A percentile compares a stretch with the other conserved stretches of the same genome.
phyloP scores from a whole-genome alignment of 2,113 vertebrate genomes.

The Pedionomus torquatus region DNA sequence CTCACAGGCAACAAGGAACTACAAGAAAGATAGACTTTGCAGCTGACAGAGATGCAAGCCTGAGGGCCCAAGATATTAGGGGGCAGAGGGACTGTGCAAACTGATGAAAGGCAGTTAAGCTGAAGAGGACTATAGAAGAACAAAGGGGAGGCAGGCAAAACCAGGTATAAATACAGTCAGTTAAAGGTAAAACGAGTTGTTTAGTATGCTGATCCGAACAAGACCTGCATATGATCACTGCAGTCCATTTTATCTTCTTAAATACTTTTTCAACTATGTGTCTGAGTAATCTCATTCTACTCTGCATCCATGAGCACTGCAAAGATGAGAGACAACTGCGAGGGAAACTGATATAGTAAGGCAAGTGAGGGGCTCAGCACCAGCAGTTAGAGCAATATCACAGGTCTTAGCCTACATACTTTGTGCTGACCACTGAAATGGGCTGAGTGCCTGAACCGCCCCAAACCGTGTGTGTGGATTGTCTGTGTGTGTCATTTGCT shows the following conservation, averaged over 20 bases:
- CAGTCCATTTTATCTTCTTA: not conserved
- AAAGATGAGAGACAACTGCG: not conserved
- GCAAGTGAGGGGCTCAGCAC: accelerated
- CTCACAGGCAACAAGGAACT: not conserved
- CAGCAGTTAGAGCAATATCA: not conserved
- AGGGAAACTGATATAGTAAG: not conserved
- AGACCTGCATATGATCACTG: not conserved
- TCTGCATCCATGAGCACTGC: not conserved
- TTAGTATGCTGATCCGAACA: not conserved
- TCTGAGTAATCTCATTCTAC: not conserved
- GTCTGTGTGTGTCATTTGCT: not conserved
- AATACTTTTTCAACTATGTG: not conserved
- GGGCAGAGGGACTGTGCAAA: not conserved
- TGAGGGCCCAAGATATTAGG: not conserved
- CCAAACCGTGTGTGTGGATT: accelerated
- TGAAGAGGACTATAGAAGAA: not conserved
- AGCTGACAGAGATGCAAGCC: not conserved
- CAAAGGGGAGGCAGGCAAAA: not conserved
- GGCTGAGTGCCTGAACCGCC: accelerated
- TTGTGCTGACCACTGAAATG: accelerated
- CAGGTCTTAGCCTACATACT: accelerated
- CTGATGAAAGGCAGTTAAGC: not conserved
- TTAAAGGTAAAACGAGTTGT: not conserved
- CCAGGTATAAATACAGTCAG: not conserved
- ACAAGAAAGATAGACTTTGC: not conserved